A percentile compares a stretch with the other conserved stretches of the same genome.
phyloP scores from a whole-genome alignment of 2,888 invertebrate species.

The Arctia plantaginis region DNA sequence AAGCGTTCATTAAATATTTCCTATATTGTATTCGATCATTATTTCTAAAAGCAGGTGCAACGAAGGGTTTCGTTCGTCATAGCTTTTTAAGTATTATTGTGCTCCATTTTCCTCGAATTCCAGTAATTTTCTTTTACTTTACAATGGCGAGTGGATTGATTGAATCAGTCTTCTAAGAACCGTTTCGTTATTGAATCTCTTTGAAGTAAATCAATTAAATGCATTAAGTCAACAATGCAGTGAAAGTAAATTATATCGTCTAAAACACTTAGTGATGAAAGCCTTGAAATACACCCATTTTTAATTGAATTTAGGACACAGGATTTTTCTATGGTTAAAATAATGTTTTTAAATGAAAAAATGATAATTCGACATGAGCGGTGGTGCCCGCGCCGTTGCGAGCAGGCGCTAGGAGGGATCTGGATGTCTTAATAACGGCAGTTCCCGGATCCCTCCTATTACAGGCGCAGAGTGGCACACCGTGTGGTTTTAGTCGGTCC shows the following conservation, averaged over 20 bases:
- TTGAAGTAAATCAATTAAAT: conserved; percentile 3
- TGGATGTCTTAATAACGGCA: no score
- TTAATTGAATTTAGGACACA: background rate
- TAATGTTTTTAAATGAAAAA: no score
- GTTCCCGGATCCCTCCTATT: no score
- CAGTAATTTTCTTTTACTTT: conserved; percentile 9
- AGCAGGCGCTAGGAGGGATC: no score
- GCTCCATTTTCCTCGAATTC: conserved; percentile 1
- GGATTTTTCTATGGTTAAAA: no score
- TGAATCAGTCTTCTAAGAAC: conserved; percentile 4
- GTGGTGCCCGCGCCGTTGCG: no score
- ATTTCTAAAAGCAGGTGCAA: conserved; percentile 10
- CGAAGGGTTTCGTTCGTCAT: background rate
- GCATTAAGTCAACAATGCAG: background rate
- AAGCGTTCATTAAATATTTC: conserved; percentile 5
- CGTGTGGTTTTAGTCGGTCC: no score
- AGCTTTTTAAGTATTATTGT: conserved; percentile 7
- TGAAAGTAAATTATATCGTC: background rate
- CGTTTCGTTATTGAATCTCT: conserved; percentile 1
- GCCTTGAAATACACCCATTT: background rate
- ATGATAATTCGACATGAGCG: no score
- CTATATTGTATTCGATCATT: conserved; percentile 5
- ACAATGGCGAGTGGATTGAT: conserved; percentile 5
- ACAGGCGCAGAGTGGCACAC: no score
- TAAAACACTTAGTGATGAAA: background rate